Base-by-base conservation (phyloP, 2,797 vertebrate species). In the Dallia pectoralis region DNA sequence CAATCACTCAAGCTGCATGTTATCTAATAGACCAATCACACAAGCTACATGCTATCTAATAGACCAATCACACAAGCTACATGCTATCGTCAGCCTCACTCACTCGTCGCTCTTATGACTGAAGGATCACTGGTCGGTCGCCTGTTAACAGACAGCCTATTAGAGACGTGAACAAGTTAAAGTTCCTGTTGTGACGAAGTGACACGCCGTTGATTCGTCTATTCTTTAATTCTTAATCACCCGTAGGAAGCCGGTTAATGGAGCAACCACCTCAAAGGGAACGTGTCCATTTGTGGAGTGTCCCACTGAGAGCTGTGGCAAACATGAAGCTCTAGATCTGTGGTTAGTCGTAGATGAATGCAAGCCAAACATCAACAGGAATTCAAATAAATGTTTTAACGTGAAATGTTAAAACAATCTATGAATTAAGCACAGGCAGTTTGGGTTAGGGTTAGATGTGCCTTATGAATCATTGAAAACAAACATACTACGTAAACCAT, bases 401-500 rank as follows among this genome's bases (percentile, higher is more conserved):
- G 12, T 44, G 3, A 44, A 22, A 56, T 56, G 19, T 56, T 11
- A 9, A 11, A 56, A 56, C 40, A 22, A 56, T 25, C 3, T 6
- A 56, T 22, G 51, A 56, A 56, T 56, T 11, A 22, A 56, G 53
- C 7, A 56, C 53, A 53, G n/a, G 9, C 9, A 7, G 51, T 25
- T 22, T 56, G n/a, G n/a, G n/a, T n/a, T n/a, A n/a, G n/a, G n/a
- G 3, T 44, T 8, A 9, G 40, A 44, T 44, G 40, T 65, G 12
- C 79, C 59, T 33, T 72, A 61, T 69, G 22, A 77, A 69, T 40
- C 76, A 69, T 72, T 78, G 71, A 73, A n/a, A 78, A 29, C 56
- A 77, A 47, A 77, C 49, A 75, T 11, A 19, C 59, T 22, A 0
- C 90, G 87, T 88, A 89, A 91, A 91, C 88, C 85, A 91, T 90